Evolutionary conservation across 1,140 invertebrate genomes (phyloP).

Genomic region (Drosophila ercepeae): DNA sequence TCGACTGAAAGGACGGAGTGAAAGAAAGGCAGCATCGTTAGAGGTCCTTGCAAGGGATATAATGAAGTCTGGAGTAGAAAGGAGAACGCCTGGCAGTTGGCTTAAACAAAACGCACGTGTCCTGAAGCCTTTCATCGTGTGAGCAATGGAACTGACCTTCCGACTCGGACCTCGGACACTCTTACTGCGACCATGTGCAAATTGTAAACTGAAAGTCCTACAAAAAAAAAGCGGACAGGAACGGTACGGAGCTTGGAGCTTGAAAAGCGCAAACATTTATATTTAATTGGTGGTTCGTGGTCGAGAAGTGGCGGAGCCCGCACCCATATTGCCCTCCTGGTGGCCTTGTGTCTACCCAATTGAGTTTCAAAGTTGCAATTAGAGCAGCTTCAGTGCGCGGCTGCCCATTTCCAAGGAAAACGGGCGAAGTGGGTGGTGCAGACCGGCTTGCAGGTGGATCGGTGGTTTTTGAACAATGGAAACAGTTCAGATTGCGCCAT

Average conservation of each 20-base stretch:
- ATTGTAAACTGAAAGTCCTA: slow-evolving; percentile 39
- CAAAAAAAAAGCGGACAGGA: slow-evolving; percentile 13
- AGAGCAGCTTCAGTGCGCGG: slow-evolving; percentile 69
- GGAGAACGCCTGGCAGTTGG: slow-evolving; percentile 26
- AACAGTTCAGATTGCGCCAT: slow-evolving; percentile 63
- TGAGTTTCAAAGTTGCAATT: slow-evolving; percentile 82
- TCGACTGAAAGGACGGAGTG: background rate
- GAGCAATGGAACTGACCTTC: slow-evolving; percentile 64
- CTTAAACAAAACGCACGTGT: slow-evolving; percentile 76
- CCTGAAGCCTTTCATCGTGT: slow-evolving; percentile 31
- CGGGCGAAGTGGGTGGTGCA: slow-evolving; percentile 10
- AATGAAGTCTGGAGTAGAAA: slow-evolving; percentile 3
- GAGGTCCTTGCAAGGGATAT: slow-evolving; percentile 39
- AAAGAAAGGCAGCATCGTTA: slow-evolving; percentile 35
- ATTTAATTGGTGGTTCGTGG: slow-evolving; percentile 70
- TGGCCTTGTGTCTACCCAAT: slow-evolving; percentile 65
- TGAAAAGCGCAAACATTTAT: slow-evolving; percentile 76
- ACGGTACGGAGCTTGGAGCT: slow-evolving; percentile 29
- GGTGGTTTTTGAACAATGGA: slow-evolving; percentile 57
- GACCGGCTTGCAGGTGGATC: slow-evolving; percentile 11
- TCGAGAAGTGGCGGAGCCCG: slow-evolving; percentile 33
- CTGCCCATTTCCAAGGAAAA: slow-evolving; percentile 37
- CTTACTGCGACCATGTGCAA: slow-evolving; percentile 61
- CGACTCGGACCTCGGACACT: slow-evolving; percentile 22
- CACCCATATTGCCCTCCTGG: background rate